phyloP scores from a whole-genome alignment of 2,797 vertebrate genomes.

The Novumbra hubbsi region DNA sequence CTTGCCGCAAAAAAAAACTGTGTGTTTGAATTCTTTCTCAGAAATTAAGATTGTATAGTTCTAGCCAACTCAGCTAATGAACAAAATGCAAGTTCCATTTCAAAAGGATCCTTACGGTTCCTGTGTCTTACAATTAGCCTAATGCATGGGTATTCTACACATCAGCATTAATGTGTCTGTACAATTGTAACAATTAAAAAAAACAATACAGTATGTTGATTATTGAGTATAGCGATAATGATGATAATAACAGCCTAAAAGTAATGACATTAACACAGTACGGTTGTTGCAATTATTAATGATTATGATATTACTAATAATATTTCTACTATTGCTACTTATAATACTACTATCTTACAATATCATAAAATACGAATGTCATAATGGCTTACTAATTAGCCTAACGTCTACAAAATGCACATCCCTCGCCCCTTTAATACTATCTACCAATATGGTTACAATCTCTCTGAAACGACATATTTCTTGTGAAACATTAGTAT shows the following conservation, averaged over 20 bases:
- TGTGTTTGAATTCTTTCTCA: conserved; percentile 4
- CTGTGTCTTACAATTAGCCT: no score
- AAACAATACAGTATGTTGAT: not conserved
- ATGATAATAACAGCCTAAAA: not conserved
- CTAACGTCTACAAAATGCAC: not conserved
- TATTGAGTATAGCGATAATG: not conserved
- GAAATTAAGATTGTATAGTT: no score
- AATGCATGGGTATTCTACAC: no score
- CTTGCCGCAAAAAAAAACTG: not conserved
- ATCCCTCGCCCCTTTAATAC: not conserved
- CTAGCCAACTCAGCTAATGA: not conserved
- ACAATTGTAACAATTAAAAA: not conserved
- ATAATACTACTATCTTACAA: not conserved
- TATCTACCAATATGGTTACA: not conserved
- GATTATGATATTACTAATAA: no score
- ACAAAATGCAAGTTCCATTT: not conserved
- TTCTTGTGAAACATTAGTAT: conserved; percentile 49
- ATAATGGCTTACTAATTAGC: not conserved
- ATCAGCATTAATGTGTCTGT: not conserved
- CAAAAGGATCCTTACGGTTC: no score
- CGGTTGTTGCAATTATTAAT: no score
- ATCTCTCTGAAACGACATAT: conserved; percentile 16
- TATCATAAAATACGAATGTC: not conserved
- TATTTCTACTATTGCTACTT: no score
- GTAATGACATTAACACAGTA: no score